A percentile compares a stretch with the other conserved stretches of the same genome.
These are phyloP conservation scores for Rhinichthys osculus DNA, from an alignment of 2,797 vertebrate species.

Conservation along the genomic window DNA sequence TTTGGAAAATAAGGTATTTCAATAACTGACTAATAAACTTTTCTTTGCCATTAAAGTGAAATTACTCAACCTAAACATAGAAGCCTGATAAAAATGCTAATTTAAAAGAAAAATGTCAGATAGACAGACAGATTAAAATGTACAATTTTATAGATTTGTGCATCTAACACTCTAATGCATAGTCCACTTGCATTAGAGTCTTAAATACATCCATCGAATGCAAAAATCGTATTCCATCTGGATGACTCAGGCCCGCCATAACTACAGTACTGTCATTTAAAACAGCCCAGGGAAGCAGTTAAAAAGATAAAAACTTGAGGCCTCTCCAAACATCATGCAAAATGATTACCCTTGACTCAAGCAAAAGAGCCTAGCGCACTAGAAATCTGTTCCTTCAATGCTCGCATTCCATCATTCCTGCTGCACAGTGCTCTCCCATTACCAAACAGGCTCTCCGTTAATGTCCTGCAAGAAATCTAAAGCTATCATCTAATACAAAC, in stretches of 20 bases:
- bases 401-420: slow-evolving; percentile 32
- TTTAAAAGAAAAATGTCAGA: too few species aligned
- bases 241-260: neutral
- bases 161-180: neutral
- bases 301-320: slow-evolving; percentile 20
- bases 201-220: neutral
- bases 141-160: neutral
- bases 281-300: slow-evolving; percentile 27
- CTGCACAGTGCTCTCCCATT: slow-evolving; percentile 31
- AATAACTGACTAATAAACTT: too few species aligned
- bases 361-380: slow-evolving; percentile 23
- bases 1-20: too few species aligned
- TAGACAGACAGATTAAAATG: too few species aligned
- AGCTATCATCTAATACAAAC: slow-evolving; percentile 50
- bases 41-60: too few species aligned
- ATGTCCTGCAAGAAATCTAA: slow-evolving; percentile 50
- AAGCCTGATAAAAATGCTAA: too few species aligned
- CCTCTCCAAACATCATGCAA: slow-evolving; percentile 39
- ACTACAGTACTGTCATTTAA: slow-evolving; percentile 5
- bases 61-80: too few species aligned
- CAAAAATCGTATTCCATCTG: neutral
- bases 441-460: slow-evolving; percentile 36
- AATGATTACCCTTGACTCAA: slow-evolving; percentile 41
- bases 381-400: slow-evolving; percentile 37
- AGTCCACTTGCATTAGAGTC: neutral